Percentiles rank a stretch among this genome's conserved stretches.
Evolutionary conservation across 2,797 vertebrate genomes (phyloP).

Genomic region (Hippocampus kuda): DNA sequence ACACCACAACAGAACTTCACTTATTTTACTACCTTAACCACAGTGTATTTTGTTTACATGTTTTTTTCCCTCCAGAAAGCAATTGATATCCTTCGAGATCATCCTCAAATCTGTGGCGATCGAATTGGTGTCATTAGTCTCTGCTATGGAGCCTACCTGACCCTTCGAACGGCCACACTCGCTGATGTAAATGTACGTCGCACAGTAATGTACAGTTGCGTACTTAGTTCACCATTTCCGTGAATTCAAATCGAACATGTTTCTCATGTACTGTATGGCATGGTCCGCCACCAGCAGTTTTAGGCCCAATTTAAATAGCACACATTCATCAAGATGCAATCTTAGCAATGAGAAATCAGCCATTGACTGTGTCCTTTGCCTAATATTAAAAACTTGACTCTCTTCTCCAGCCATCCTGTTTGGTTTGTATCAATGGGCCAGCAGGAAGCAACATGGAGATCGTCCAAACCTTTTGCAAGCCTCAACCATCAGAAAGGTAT

Average conservation of each 20-base stretch:
- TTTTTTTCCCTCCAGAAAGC: slow-evolving; percentile 42
- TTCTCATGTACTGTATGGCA: background rate
- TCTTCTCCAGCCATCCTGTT: slow-evolving; percentile 52
- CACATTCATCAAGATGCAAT: background rate
- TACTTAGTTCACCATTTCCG: background rate
- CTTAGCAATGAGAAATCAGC: background rate
- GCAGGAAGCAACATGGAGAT: slow-evolving; percentile 20
- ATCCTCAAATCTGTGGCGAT: slow-evolving; percentile 45
- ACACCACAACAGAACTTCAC: background rate
- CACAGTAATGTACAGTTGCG: background rate
- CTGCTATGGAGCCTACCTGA: slow-evolving; percentile 51
- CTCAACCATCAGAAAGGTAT: slow-evolving; percentile 7
- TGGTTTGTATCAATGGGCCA: slow-evolving; percentile 59
- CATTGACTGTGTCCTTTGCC: background rate
- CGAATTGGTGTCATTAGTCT: slow-evolving; percentile 53
- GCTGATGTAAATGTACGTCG: slow-evolving; percentile 40
- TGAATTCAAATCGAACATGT: background rate
- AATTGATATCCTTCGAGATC: slow-evolving; percentile 46
- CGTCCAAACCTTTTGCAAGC: background rate
- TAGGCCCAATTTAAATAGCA: too few relatives aligned
- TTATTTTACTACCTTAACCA: background rate
- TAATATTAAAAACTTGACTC: background rate
- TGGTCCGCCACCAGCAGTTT: background rate
- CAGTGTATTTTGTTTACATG: background rate
- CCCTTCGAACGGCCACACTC: slow-evolving; percentile 35